Conservation (phyloP, 2,888 invertebrate genomes). For the Drosophila fulvimacula region DNA sequence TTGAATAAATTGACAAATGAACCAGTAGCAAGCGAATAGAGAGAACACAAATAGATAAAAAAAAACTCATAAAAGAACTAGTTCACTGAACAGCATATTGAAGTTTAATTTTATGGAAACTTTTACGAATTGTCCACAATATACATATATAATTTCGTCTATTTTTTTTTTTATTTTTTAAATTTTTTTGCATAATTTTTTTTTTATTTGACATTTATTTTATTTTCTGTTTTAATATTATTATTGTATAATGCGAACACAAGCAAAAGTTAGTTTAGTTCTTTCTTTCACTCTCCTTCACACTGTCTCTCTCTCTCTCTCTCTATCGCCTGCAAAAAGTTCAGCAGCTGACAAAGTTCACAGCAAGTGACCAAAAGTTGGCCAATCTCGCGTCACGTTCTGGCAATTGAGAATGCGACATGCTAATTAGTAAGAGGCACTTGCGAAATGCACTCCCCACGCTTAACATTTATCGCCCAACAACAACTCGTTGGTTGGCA, state of each 20-base stretch:
- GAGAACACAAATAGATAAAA: no score
- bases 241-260: constrained; percentile 2
- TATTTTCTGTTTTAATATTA: neutral
- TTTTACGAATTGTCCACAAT: neutral
- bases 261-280: neutral
- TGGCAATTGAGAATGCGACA: constrained; percentile 75
- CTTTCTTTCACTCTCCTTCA: neutral
- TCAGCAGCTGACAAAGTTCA: constrained; percentile 47
- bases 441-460: constrained; percentile 6
- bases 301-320: neutral
- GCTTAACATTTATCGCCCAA: neutral
- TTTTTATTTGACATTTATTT: neutral
- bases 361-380: constrained; percentile 43
- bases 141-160: no score
- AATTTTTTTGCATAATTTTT: neutral
- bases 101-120: neutral
- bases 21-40: no score
- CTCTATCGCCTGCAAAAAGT: constrained; percentile 11
- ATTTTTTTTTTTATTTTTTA: no score
- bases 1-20: neutral
- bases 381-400: constrained; percentile 69
- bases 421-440: constrained; percentile 67
- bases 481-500: constrained; percentile 1
- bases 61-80: neutral
- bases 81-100: neutral